Evolutionary conservation across 2,888 invertebrate genomes (phyloP), one percentile per base, ranked within the genome.

Genomic region (Carpatolechia fugitivella): DNA sequence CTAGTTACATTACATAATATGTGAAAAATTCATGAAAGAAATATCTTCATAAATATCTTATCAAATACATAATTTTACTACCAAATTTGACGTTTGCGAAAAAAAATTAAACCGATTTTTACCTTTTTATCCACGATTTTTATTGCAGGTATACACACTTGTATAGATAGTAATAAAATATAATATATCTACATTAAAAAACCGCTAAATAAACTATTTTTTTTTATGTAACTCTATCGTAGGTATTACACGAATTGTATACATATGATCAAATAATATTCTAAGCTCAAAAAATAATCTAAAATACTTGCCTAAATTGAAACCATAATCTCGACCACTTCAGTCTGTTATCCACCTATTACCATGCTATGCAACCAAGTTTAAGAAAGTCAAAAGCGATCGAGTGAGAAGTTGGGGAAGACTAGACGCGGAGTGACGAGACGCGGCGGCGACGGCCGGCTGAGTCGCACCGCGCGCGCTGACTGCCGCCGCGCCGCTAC

Each of bases 401-500:
- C 58, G 56, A 57, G 60, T 58, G 58, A 60, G 64, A 68, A 71
- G 69, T 69, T 70, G 63, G 6, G 67, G 67, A 69, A 69, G 69
- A 69, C 65, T 62, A 60, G 59, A 60, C 68, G 66, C 65, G 69
- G 58, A 58, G 56, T 59, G 60, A 60, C 60, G 57, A 59, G 60
- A 61, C 68, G 72, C 70, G 70, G 73, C 70, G 72, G 71, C 69
- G 69, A 78, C 86, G 82, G 79, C 82, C 85, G 81, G 60, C 79
- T 73, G 68, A 68, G 68, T 68, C 80, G 80, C 73, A 75, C 79
- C 85, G 82, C 85, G 78, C 74, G 74, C 76, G 70, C 71, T 71
- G 72, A 85, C 85, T 85, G 70, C 58, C 62, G 31, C 67, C 76
- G 74, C 76, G 76, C 71, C 56, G 65, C 71, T 74, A 75, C 72